phyloP scores from a whole-genome alignment of 2,113 vertebrate genomes.

The Scopus umbretta region DNA sequence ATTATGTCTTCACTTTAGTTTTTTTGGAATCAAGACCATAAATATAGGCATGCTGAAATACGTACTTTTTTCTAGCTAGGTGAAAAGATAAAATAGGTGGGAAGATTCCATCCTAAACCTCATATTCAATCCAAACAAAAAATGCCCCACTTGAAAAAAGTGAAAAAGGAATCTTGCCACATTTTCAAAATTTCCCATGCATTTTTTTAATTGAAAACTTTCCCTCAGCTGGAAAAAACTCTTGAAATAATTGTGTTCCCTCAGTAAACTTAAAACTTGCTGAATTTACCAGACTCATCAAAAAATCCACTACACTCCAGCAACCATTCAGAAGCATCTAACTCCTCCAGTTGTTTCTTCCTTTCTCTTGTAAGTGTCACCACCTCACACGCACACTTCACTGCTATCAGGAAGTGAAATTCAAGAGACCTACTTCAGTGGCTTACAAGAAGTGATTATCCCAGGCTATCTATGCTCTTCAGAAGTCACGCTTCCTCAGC shows the following conservation, averaged over 20 bases:
- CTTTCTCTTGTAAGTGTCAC: not conserved
- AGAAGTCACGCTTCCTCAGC: not conserved
- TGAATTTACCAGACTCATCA: not conserved
- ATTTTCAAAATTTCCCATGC: not conserved
- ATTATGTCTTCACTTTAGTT: not conserved
- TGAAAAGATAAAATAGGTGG: not conserved
- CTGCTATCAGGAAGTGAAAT: not conserved
- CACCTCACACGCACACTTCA: not conserved
- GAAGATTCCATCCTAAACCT: not conserved
- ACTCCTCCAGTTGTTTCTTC: not conserved
- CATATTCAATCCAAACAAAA: not conserved
- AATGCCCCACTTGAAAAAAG: not conserved
- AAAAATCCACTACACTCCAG: not conserved
- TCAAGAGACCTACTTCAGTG: not conserved
- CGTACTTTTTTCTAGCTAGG: not conserved
- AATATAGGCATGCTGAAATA: not conserved
- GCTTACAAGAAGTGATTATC: not conserved
- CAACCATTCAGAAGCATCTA: not conserved
- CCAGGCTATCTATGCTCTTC: not conserved
- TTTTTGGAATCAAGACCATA: not conserved
- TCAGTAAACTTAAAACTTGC: not conserved
- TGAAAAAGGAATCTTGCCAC: not conserved
- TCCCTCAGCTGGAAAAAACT: not conserved
- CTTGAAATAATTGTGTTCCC: not conserved
- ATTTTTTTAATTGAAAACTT: not conserved